Base-by-base conservation (phyloP, 2,797 vertebrate genomes). In the Peromyscus melanophrys region DNA sequence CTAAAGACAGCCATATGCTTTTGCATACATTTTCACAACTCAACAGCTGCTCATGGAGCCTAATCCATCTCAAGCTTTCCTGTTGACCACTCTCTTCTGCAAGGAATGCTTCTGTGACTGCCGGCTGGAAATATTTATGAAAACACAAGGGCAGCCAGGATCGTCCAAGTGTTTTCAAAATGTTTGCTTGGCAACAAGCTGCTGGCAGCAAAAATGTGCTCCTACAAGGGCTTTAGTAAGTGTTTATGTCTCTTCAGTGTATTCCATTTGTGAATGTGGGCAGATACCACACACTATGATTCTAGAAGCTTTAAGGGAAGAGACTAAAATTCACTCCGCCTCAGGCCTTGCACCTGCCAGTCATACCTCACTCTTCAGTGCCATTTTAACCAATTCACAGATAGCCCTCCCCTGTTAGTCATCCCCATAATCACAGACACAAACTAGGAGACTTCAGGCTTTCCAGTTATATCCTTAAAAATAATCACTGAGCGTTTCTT, bases 161-260 rank as follows among this genome's bases (percentile, higher is more conserved):
- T 96, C n/a, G 55, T 97, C 93, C 97, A 98, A 98, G 97, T 98
- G 97, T 98, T 98, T 98, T 98, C 97, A 98, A 98, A 98, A 97
- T 97, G 96, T 98, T 98, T 98, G 96, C 95, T 97, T 97, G 97
- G 96, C 65, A 76, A 97, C 96, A 97, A 96, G 90, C 89, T 95
- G 69, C 94, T 97, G 97, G 97, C 96, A 98, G 96, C 92, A 69
- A 96, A 97, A 98, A 97, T 96, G 89, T 97, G 89, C 95, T 98
- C 96, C 85, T 97, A 96, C 96, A 95, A 97, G 93, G 93, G 95
- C 92, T 98, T 97, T 89, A 95, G 96, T 95, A 96, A 96, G 94
- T 96, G 90, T 96, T 97, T 96, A 95, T 96, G 89, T 71, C 88
- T 98, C 90, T 80, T 96, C 71, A 63, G 95, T 90, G 89, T 95